Conservation (phyloP, 2,113 vertebrate species). For the Cardinalis cardinalis region DNA sequence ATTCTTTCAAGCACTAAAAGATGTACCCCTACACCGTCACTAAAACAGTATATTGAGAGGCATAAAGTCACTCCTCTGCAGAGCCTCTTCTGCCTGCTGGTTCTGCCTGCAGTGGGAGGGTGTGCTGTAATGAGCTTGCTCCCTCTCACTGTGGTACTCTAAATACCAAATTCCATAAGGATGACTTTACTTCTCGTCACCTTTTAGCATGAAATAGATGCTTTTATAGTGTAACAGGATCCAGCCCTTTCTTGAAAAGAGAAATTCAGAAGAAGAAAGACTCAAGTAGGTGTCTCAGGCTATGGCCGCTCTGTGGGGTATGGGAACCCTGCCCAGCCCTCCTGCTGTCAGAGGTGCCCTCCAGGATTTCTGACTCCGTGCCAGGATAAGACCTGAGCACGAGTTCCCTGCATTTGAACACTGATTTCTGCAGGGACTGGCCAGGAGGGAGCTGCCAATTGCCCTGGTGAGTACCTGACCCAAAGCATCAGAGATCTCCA, state of each 20-base stretch:
- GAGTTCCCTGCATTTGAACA: background rate
- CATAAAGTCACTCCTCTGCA: background rate
- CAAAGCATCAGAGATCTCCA: background rate
- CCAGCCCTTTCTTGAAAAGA: background rate
- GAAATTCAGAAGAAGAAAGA: background rate
- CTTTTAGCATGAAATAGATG: background rate
- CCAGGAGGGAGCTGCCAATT: background rate
- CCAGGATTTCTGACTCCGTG: background rate
- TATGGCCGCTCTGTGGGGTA: accelerated
- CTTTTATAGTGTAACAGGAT: background rate
- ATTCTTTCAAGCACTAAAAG: background rate
- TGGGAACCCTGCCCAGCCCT: background rate
- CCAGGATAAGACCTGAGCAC: background rate
- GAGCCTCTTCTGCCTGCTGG: background rate
- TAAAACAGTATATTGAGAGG: accelerated
- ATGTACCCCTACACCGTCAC: background rate
- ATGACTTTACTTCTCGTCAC: background rate
- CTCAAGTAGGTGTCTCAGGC: background rate
- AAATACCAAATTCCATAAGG: background rate
- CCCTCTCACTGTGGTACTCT: background rate
- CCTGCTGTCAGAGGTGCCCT: background rate
- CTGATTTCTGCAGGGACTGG: background rate
- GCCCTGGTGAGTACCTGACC: background rate
- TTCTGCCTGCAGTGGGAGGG: background rate
- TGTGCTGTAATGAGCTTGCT: background rate